Percentiles rank a stretch among this genome's conserved stretches.
These are phyloP conservation scores for Cancer borealis DNA, from an alignment of 2,888 invertebrate species.

Conservation along the genomic window DNA sequence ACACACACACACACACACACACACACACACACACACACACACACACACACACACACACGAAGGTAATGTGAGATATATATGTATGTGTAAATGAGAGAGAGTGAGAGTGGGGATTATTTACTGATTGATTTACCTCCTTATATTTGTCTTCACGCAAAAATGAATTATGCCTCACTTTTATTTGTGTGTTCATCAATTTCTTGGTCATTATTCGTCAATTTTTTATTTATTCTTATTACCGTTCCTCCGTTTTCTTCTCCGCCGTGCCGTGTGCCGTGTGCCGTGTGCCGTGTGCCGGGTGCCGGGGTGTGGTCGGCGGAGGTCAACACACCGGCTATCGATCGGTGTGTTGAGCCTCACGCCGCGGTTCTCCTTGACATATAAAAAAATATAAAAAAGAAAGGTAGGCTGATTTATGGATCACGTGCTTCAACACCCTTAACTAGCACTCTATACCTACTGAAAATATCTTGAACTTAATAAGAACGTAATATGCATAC, in stretches of 20 bases:
- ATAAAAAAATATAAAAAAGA: not conserved
- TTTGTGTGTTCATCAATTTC: too few species aligned
- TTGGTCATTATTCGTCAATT: not conserved
- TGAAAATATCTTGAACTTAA: too few species aligned
- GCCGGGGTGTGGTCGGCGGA: not conserved
- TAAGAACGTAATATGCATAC: too few species aligned
- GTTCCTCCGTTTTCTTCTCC: not conserved
- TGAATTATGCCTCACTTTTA: too few species aligned
- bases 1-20: not conserved
- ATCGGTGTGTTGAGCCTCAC: not conserved
- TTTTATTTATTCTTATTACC: not conserved
- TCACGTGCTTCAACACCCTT: not conserved
- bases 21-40: not conserved
- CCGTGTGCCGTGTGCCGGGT: not conserved
- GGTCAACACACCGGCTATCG: conserved; percentile 11
- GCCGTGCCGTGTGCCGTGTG: not conserved
- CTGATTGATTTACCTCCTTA: too few species aligned
- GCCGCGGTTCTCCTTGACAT: not conserved
- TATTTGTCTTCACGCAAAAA: too few species aligned
- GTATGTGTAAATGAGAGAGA: too few species aligned
- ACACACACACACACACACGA: not conserved
- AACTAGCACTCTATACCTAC: not conserved
- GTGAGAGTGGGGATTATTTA: too few species aligned
- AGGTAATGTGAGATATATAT: not conserved
- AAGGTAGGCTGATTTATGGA: not conserved